Conservation (phyloP, 1,140 invertebrate species). For the Adoxophyes honmai region DNA sequence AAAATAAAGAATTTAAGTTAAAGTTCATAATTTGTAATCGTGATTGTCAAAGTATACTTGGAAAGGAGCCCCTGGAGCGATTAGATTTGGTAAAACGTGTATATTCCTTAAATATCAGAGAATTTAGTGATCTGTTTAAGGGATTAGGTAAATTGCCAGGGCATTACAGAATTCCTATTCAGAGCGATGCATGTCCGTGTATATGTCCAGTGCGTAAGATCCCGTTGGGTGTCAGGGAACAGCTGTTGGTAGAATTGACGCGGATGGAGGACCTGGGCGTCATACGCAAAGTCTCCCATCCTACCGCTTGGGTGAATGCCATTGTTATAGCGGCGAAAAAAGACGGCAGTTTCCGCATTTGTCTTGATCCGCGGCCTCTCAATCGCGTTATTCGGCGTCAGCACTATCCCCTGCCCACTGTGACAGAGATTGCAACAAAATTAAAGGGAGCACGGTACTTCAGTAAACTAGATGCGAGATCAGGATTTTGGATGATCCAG, state of each 20-base stretch:
- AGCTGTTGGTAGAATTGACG: not conserved
- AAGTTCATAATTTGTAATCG: not conserved
- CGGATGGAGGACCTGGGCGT: constrained; percentile 6
- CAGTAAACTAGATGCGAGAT: too few relatives aligned
- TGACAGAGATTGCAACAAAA: constrained; percentile 2
- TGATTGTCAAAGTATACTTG: constrained; percentile 10
- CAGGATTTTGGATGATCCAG: too few relatives aligned
- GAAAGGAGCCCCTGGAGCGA: not conserved
- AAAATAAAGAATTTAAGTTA: not conserved
- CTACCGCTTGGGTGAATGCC: too few relatives aligned
- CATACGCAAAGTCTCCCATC: too few relatives aligned
- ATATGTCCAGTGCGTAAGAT: constrained; percentile 5
- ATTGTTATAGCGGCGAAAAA: too few relatives aligned
- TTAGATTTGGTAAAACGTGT: constrained; percentile 1
- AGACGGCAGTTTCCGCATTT: too few relatives aligned
- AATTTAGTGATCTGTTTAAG: not conserved
- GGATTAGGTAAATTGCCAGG: constrained; percentile 3
- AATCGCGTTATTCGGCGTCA: constrained; percentile 4
- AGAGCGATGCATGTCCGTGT: not conserved
- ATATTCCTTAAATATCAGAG: not conserved
- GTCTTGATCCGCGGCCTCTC: not conserved
- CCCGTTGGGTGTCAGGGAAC: not conserved
- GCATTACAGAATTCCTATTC: too few relatives aligned
- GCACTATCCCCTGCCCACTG: constrained; percentile 1
- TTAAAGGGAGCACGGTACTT: too few relatives aligned